Evolutionary conservation across 2,113 vertebrate species (phyloP).

Genomic region (Notarius quadriscutis): DNA sequence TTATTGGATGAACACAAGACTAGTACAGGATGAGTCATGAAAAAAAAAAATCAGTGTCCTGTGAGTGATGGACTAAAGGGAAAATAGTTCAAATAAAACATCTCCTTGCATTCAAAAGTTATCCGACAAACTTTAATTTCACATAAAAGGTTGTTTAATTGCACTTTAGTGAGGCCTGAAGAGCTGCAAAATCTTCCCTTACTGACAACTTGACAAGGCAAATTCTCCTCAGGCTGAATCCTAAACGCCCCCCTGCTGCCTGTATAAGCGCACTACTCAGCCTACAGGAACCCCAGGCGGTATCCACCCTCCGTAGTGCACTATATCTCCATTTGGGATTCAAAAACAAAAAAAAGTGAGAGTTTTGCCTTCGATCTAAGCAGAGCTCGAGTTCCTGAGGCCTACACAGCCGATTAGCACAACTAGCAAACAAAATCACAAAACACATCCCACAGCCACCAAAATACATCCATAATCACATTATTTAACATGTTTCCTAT

Average conservation of each 20-base stretch:
- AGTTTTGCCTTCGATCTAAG: background rate
- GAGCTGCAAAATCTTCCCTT: background rate
- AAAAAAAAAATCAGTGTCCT: background rate
- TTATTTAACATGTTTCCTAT: background rate
- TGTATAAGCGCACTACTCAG: background rate
- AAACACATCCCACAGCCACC: background rate
- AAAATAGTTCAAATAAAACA: background rate
- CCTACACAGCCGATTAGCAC: constrained; percentile 1
- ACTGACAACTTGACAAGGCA: background rate
- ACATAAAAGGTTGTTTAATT: background rate
- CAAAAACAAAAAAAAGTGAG: background rate
- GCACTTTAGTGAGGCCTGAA: background rate
- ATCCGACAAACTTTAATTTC: background rate
- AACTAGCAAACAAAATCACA: background rate
- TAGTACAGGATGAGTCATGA: background rate
- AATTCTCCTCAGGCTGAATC: background rate
- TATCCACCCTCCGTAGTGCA: background rate
- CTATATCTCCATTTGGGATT: background rate
- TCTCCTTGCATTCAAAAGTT: background rate
- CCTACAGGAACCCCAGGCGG: too few relatives aligned
- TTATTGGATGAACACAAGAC: background rate
- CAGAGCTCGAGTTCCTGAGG: background rate
- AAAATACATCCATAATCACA: background rate
- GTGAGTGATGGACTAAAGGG: background rate
- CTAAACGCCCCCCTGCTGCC: background rate